Evolutionary conservation across 2,797 vertebrate genomes (phyloP).

Genomic region (Pangasius larnaudii): DNA sequence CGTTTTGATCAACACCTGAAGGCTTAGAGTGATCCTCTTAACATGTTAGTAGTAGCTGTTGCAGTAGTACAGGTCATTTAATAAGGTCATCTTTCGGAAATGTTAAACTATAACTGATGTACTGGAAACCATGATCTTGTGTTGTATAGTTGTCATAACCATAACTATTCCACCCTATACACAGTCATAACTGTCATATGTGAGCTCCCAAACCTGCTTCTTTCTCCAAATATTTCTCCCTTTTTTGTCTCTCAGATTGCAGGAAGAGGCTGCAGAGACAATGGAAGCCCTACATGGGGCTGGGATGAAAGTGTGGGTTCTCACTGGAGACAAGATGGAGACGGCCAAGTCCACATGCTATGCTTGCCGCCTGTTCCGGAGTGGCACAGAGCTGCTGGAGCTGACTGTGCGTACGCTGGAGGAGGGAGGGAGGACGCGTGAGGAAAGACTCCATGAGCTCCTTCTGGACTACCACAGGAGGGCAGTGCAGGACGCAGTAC

Average conservation of each 20-base stretch:
- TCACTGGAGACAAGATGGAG: conserved; percentile 98
- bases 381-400: conserved; percentile 90
- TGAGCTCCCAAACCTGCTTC: background rate
- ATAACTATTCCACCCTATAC: background rate
- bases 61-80: background rate
- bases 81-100: background rate
- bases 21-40: background rate
- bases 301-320: conserved; percentile 96
- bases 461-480: conserved; percentile 90
- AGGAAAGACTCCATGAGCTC: conserved; percentile 87
- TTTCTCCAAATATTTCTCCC: background rate
- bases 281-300: conserved; percentile 93
- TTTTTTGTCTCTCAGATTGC: conserved; percentile 77
- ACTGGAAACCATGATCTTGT: background rate
- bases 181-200: background rate
- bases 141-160: background rate
- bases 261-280: conserved; percentile 92
- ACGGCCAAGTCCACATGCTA: conserved; percentile 97
- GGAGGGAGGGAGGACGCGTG: conserved; percentile 75
- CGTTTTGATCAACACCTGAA: background rate
- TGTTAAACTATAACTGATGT: background rate
- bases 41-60: background rate
- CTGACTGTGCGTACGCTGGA: conserved; percentile 86
- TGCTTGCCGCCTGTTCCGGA: conserved; percentile 92
- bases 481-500: conserved; percentile 84